Evolutionary conservation across 1,140 invertebrate species (phyloP).

Genomic region (Epicauta chinensis): DNA sequence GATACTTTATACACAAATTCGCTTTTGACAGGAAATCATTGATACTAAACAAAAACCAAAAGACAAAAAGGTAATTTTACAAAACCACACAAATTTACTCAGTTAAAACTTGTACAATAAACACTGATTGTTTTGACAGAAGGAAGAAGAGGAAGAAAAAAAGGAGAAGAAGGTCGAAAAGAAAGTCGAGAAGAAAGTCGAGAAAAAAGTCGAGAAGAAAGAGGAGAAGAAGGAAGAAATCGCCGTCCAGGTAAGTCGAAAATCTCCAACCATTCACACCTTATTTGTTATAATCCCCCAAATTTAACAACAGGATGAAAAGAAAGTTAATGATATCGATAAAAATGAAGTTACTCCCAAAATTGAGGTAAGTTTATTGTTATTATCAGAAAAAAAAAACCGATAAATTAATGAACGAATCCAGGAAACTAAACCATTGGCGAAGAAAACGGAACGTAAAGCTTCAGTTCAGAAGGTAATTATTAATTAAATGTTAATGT

Average conservation of each 20-base stretch:
- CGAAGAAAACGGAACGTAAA: constrained; percentile 30
- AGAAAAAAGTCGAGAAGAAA: constrained; percentile 46
- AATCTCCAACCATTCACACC: neutral
- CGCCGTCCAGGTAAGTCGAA: constrained; percentile 19
- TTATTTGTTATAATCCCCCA: constrained; percentile 13
- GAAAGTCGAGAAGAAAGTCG: constrained; percentile 43
- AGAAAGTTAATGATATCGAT: constrained; percentile 46
- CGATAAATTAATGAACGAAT: constrained; percentile 6
- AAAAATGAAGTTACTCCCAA: constrained; percentile 40
- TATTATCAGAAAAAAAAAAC: neutral
- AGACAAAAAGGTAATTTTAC: constrained; percentile 14
- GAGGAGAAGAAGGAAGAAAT: constrained; percentile 44
- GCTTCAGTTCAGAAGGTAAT: constrained; percentile 31
- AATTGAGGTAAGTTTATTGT: constrained; percentile 30
- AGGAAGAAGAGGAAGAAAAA: constrained; percentile 38
- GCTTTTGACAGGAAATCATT: constrained; percentile 8
- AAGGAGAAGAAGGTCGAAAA: constrained; percentile 43
- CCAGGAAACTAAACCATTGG: constrained; percentile 29
- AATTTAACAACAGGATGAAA: constrained; percentile 42
- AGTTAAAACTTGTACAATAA: neutral
- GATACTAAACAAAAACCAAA: constrained; percentile 24
- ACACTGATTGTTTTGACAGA: constrained; percentile 20
- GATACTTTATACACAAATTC: constrained; percentile 2
- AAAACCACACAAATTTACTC: constrained; percentile 5
- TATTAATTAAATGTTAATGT: constrained; percentile 3